Base-by-base conservation (phyloP, 2,113 vertebrate genomes). In the Phycodurus eques region DNA sequence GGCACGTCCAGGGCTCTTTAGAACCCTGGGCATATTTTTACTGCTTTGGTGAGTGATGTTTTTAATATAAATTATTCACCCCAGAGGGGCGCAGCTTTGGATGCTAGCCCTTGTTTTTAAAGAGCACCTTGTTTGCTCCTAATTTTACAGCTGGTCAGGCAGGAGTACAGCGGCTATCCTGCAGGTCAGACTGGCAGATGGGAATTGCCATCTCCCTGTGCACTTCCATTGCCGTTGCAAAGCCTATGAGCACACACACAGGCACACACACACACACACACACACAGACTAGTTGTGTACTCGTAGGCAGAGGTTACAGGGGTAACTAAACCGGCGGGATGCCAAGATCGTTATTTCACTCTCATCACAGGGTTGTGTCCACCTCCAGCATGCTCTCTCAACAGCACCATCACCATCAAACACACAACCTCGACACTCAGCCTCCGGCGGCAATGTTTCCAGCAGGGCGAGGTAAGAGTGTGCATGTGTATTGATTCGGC, bases 11-110 rank as follows among this genome's bases (percentile, higher is more conserved):
- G 63, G 62, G 79, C 79, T 86, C 81, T 86, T 85, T 75, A 71
- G 81, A 85, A 83, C 83, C 82, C 67, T 74, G 60, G 81, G 86
- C 85, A 72, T 84, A 83, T 89, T 91, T 87, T 87, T 77, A 83
- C 78, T 86, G 83, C 79, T 80, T 88, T 77, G 87, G 78, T 82
- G 82, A 91, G 82, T 81, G 76, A 86, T 89, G 83, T 88, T 88
- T 90, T 89, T 87, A 79, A 90, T 86, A 89, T 92, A 83, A 92
- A 92, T 92, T 91, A 91, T 92, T 92, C 84, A 90, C 88, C 83
- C 85, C 65, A 68, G 80, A 87, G 86, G 89, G 83, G 88, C 71
- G 70, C 22, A 0, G 79, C 75, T 70, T 70, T 81, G 80, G 82
- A 86, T 84, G 78, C 82, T 22, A 71, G 76, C 71, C 77, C 82